phyloP scores from a whole-genome alignment of 1,140 invertebrate species.

The Scaptomyza graminum region DNA sequence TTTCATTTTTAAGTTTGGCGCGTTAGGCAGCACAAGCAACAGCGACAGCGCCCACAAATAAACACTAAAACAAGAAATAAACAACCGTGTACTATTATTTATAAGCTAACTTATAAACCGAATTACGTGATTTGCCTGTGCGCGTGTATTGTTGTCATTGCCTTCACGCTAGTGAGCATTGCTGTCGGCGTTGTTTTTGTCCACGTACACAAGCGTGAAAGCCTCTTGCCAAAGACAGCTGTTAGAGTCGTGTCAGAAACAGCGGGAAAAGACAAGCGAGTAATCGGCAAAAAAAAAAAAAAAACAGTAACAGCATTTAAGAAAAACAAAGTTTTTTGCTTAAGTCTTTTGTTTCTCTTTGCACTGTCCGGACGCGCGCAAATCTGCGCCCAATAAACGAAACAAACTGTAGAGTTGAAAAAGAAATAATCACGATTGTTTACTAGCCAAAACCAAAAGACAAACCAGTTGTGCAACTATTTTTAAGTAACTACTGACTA shows the following conservation, averaged over 20 bases:
- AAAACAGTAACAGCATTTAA: constrained; percentile 1
- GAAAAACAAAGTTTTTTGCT: constrained; percentile 32
- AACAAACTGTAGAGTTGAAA: constrained; percentile 47
- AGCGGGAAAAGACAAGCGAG: constrained; percentile 4
- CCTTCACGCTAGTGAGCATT: constrained; percentile 44
- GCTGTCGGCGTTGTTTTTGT: constrained; percentile 21
- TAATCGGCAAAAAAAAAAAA: constrained; percentile 24
- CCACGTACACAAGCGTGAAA: constrained; percentile 19
- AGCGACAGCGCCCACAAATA: constrained; percentile 27
- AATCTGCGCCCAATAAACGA: constrained; percentile 56
- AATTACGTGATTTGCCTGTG: constrained; percentile 66
- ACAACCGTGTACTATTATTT: constrained; percentile 47
- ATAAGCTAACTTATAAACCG: constrained; percentile 56
- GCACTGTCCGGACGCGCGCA: constrained; percentile 49
- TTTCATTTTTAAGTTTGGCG: constrained; percentile 71
- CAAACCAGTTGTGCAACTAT: constrained; percentile 77
- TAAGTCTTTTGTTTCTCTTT: constrained; percentile 72
- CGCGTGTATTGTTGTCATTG: constrained; percentile 3
- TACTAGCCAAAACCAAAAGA: constrained; percentile 41
- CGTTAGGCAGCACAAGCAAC: constrained; percentile 59
- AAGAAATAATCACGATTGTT: constrained; percentile 65
- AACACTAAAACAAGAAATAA: constrained; percentile 24
- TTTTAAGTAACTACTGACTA: constrained; percentile 54
- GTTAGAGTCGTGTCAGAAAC: constrained; percentile 32
- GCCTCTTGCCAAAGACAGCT: constrained; percentile 42